These are phyloP conservation scores for Apis florea DNA, from an alignment of 1,140 invertebrate species.

Conservation along the genomic window DNA sequence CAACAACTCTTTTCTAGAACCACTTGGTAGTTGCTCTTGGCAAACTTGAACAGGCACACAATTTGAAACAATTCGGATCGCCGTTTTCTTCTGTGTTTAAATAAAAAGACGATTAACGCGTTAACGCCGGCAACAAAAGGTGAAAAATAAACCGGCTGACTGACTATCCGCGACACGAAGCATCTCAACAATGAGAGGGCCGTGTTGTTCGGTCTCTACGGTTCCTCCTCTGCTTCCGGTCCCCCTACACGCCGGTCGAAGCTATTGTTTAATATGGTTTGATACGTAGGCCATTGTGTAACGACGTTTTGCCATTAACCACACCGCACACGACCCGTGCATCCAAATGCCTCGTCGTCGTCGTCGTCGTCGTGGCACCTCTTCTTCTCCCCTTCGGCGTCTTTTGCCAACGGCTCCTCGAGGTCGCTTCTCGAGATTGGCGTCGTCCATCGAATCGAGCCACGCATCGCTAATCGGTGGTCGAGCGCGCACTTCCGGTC, in stretches of 20 bases:
- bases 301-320: conserved; percentile 68
- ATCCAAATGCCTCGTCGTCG: conserved; percentile 65
- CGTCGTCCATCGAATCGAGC: conserved; percentile 57
- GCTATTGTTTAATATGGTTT: conserved; percentile 75
- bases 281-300: conserved; percentile 69
- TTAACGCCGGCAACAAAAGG: background rate
- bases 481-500: conserved; percentile 61
- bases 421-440: background rate
- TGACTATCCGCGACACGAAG: conserved; percentile 71
- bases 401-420: background rate
- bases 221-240: conserved; percentile 73
- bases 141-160: conserved; percentile 34
- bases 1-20: no score
- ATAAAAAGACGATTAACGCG: background rate
- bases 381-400: background rate
- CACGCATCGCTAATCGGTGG: conserved; percentile 62
- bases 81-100: background rate
- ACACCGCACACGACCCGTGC: conserved; percentile 48
- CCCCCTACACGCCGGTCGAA: conserved; percentile 58
- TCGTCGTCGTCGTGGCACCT: background rate
- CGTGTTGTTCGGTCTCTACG: conserved; percentile 65
- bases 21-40: no score
- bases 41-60: no score
- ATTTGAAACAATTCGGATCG: background rate
- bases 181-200: conserved; percentile 76